Percentiles rank a stretch among this genome's conserved stretches.
These are phyloP conservation scores for Machimus rusticus DNA, from an alignment of 2,888 invertebrate species.

Conservation along the genomic window DNA sequence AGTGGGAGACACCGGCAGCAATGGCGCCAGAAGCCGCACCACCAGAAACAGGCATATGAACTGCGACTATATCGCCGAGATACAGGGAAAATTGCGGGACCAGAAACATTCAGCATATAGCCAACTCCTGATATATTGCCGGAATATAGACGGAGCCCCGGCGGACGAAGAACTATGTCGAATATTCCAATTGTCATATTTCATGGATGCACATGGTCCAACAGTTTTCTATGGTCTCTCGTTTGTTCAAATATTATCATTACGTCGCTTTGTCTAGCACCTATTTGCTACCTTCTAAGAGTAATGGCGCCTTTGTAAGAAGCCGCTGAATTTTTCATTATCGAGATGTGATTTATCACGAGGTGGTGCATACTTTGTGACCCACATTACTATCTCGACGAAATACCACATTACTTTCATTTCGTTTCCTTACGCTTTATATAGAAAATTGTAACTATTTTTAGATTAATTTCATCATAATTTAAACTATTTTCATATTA, in stretches of 20 bases:
- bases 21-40: background rate
- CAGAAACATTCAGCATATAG: constrained; percentile 2
- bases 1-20: background rate
- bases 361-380: too few species aligned
- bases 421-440: background rate
- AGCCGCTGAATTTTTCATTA: background rate
- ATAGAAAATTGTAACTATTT: too few species aligned
- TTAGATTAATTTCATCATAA: too few species aligned
- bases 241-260: constrained; percentile 31
- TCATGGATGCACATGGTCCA: constrained; percentile 34
- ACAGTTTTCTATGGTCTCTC: constrained; percentile 38
- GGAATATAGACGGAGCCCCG: background rate
- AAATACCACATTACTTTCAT: background rate
- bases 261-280: background rate
- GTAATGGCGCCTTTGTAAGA: background rate
- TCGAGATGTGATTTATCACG: background rate
- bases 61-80: background rate
- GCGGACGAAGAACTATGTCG: constrained; percentile 32
- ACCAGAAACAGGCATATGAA: background rate
- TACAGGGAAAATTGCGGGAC: background rate
- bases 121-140: constrained; percentile 19
- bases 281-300: background rate
- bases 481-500: too few species aligned
- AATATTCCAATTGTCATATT: constrained; percentile 43
- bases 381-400: background rate